Evolutionary conservation across 37 sponge, comb jelly and placozoan genomes (phyloP).

Genomic region (Chondrosia reniformis): DNA sequence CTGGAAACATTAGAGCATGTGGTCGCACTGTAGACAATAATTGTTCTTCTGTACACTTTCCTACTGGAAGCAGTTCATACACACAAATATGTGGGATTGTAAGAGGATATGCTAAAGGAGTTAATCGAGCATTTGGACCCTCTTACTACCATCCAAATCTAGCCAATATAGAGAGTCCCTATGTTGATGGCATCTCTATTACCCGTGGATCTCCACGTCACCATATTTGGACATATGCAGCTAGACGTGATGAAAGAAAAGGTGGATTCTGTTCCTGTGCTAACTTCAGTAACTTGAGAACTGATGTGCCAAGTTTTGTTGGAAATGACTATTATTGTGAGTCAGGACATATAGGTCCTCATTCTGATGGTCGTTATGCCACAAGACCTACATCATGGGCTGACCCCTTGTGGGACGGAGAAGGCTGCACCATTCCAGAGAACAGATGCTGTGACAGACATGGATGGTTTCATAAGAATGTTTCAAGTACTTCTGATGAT

Average conservation of each 20-base stretch:
- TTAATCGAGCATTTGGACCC: neutral
- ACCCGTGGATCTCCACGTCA: conserved; percentile 16
- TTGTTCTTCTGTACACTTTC: neutral
- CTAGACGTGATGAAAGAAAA: neutral
- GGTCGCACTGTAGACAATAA: neutral
- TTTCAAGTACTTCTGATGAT: neutral
- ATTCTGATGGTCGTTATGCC: no score
- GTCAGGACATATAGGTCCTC: neutral
- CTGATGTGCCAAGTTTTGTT: conserved; percentile 7
- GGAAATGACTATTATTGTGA: conserved; percentile 9
- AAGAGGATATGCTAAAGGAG: neutral
- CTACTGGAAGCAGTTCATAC: neutral
- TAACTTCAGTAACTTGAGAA: neutral
- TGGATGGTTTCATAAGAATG: conserved; percentile 7
- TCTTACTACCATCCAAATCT: neutral
- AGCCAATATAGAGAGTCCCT: neutral
- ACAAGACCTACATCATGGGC: neutral
- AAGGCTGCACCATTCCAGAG: conserved; percentile 10
- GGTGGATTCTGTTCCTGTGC: neutral
- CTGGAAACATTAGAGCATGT: neutral
- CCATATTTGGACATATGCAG: conserved; percentile 19
- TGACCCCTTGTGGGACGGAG: conserved; percentile 20
- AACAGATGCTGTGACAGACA: conserved; percentile 20
- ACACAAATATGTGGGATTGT: conserved; percentile 15
- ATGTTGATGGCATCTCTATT: conserved; percentile 21